These are phyloP conservation scores for Chunga burmeisteri DNA, from an alignment of 2,113 vertebrate species.

Conservation along the genomic window DNA sequence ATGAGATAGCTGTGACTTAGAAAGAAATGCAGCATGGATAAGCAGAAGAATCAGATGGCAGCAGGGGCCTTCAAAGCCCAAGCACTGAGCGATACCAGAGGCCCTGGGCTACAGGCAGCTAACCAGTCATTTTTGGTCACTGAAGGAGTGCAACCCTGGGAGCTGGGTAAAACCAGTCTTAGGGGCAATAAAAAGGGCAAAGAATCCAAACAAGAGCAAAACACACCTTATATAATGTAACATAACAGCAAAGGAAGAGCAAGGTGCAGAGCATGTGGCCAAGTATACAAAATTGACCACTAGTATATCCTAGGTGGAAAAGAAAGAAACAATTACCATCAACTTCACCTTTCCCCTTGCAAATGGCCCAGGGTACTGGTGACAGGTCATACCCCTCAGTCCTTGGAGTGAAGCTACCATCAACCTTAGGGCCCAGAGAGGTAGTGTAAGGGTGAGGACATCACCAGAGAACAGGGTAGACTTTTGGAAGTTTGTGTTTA, in stretches of 20 bases:
- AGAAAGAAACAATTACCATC: not conserved
- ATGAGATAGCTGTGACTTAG: not conserved
- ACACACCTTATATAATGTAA: not conserved
- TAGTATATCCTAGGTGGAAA: not conserved
- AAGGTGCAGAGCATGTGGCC: not conserved
- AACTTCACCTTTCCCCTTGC: not conserved
- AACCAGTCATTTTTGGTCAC: not conserved
- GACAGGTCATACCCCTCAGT: rapidly evolving
- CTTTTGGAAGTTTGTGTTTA: not conserved
- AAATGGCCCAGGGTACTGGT: not conserved
- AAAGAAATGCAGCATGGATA: not conserved
- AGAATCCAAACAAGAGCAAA: not conserved
- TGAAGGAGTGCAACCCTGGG: not conserved
- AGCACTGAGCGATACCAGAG: not conserved
- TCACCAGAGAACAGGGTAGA: not conserved
- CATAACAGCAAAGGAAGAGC: not conserved
- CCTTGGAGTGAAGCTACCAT: not conserved
- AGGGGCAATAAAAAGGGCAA: not conserved
- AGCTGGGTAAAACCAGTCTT: not conserved
- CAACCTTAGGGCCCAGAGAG: not conserved
- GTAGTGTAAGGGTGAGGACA: not conserved
- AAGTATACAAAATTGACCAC: not conserved
- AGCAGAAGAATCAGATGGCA: not conserved
- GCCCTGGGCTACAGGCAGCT: not conserved
- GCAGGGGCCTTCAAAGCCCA: not conserved